These are phyloP conservation scores for Ophioninae sp. DNA, from an alignment of 2,888 invertebrate species.

Conservation along the genomic window DNA sequence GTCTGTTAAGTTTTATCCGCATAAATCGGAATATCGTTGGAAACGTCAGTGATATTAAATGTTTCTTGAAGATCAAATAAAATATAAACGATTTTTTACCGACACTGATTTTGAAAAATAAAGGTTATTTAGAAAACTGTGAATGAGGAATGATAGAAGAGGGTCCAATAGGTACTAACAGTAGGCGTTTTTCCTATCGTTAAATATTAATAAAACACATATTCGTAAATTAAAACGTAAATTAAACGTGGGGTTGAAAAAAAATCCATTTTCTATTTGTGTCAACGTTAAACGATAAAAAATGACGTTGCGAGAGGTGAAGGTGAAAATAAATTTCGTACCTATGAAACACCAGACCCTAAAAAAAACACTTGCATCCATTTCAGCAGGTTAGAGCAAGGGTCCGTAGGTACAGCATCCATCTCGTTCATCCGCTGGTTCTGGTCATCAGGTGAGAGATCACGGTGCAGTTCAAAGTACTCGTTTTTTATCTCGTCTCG, in stretches of 20 bases:
- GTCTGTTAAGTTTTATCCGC: no score
- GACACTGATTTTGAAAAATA: no score
- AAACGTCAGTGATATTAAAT: no score
- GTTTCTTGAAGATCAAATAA: no score
- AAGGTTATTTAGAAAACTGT: no score
- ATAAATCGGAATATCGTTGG: no score
- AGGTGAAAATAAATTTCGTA: neutral
- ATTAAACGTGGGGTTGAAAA: neutral
- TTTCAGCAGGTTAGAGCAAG: constrained; percentile 39
- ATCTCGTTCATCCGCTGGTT: constrained; percentile 38
- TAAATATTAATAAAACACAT: no score
- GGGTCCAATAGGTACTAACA: no score
- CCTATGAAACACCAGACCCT: neutral
- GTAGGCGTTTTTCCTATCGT: no score
- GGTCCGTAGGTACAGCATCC: constrained; percentile 64
- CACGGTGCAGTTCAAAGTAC: constrained; percentile 39
- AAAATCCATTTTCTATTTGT: neutral
- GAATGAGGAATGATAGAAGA: no score
- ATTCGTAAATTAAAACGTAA: neutral
- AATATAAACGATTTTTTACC: no score
- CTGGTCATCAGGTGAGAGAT: constrained; percentile 51
- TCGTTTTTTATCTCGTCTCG: constrained; percentile 52
- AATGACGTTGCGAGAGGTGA: neutral
- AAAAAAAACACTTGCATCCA: constrained; percentile 26
- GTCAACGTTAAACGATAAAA: neutral